These are phyloP conservation scores for Craterocephalus amniculus DNA, from an alignment of 2,797 vertebrate genomes.

Conservation along the genomic window DNA sequence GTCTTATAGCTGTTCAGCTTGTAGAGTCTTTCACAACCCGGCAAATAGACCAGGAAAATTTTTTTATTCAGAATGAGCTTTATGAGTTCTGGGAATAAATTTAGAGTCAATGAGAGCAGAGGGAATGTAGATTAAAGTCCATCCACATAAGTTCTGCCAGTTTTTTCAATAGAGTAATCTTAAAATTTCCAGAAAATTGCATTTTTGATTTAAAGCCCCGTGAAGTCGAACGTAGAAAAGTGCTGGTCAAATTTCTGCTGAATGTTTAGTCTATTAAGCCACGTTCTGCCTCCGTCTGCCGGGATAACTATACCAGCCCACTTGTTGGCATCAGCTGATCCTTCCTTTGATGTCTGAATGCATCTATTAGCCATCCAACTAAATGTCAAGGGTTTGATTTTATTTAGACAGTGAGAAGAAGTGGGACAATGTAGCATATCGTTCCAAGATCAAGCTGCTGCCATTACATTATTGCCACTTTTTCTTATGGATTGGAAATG, in stretches of 20 bases:
- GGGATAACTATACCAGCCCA: slow-evolving; percentile 63
- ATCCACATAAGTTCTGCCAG: slow-evolving; percentile 43
- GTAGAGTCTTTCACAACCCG: slow-evolving; percentile 6
- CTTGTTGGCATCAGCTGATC: slow-evolving; percentile 63
- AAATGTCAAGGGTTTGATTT: slow-evolving; percentile 56
- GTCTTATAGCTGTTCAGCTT: slow-evolving; percentile 11
- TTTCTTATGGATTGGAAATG: slow-evolving; percentile 29
- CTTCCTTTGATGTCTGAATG: slow-evolving; percentile 72
- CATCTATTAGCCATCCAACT: slow-evolving; percentile 54
- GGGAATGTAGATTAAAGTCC: slow-evolving; percentile 51
- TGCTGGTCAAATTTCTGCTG: slow-evolving; percentile 52
- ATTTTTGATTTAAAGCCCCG: slow-evolving; percentile 53
- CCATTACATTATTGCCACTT: slow-evolving; percentile 32
- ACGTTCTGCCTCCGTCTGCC: slow-evolving; percentile 58
- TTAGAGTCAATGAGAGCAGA: slow-evolving; percentile 38
- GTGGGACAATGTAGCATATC: slow-evolving; percentile 28
- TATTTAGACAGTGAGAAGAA: slow-evolving; percentile 58
- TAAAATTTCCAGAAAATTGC: slow-evolving; percentile 57
- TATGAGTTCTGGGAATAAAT: slow-evolving; percentile 25
- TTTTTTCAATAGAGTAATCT: slow-evolving; percentile 58
- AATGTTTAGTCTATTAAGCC: slow-evolving; percentile 72
- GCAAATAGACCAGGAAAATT: slow-evolving; percentile 6
- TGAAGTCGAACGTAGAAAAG: slow-evolving; percentile 60
- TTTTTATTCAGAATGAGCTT: slow-evolving; percentile 25
- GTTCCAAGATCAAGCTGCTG: slow-evolving; percentile 29